These are phyloP conservation scores for Perccottus glenii DNA, from an alignment of 2,113 vertebrate genomes.

Conservation along the genomic window DNA sequence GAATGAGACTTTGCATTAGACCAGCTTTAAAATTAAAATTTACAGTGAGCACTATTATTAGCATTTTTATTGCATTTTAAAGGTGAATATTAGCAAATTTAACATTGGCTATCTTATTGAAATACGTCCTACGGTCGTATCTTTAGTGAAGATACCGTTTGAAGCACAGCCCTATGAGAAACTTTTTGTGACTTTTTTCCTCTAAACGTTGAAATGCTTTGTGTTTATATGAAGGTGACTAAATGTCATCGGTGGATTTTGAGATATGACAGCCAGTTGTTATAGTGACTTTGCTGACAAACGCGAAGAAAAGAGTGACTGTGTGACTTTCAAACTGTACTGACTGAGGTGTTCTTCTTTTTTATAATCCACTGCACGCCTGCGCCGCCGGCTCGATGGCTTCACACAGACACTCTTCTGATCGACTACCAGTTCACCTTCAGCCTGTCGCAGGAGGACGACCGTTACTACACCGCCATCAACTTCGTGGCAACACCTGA, in stretches of 20 bases:
- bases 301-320: slow-evolving; percentile 9
- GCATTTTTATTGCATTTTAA: too few relatives aligned
- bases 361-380: slow-evolving; percentile 15
- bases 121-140: too few relatives aligned
- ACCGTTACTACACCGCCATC: slow-evolving; percentile 97
- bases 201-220: background rate
- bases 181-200: too few relatives aligned
- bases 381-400: background rate
- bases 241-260: slow-evolving; percentile 3
- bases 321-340: slow-evolving; percentile 50
- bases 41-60: too few relatives aligned
- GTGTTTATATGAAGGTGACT: background rate
- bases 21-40: too few relatives aligned
- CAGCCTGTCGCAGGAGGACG: slow-evolving; percentile 98
- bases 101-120: too few relatives aligned
- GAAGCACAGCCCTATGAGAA: too few relatives aligned
- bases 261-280: background rate
- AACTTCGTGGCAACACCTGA: slow-evolving; percentile 98
- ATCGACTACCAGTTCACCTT: slow-evolving; percentile 99
- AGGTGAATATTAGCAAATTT: too few relatives aligned
- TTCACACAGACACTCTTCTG: slow-evolving; percentile 93
- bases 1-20: too few relatives aligned
- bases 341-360: slow-evolving; percentile 10
- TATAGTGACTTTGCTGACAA: slow-evolving; percentile 14
- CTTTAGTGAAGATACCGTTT: too few relatives aligned